Base-by-base conservation (phyloP, 1,140 invertebrate species). In the Solenopsis invicta region DNA sequence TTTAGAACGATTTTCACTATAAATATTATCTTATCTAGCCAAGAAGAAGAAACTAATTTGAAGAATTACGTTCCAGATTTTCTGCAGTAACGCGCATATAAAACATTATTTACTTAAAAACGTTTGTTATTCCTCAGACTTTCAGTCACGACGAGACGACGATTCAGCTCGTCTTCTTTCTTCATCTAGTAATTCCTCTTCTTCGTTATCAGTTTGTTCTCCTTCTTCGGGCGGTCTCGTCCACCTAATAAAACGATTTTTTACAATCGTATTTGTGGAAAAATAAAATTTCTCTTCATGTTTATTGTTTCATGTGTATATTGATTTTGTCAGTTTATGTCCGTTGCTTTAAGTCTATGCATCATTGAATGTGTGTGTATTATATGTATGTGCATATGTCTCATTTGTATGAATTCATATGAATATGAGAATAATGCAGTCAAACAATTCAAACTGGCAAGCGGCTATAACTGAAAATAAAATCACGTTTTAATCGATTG, bases 161-260 rank as follows among this genome's bases (percentile, higher is more conserved):
- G 41, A 52, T 41, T 89, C 80, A 61, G 52, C 66, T 16, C 62
- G 56, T 85, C 86, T 85, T 34, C 37, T 86, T 71, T 74, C 86
- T 54, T 77, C 71, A 12, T 87, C 64, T 21, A 88, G 87, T 24
- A 86, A 86, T 9, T 92, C 91, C 2, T 89, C 91, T 6, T 93
- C 93, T 29, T 93, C 93, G 16, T 93, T 93, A 71, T 91, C 92
- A 16, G 91, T 92, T 41, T 74, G 75, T 71, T 94, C 93, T 0
- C 92, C 94, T 37, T 93, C 90, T 82, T 95, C 94, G 0, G 95
- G 94, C 67, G 93, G 93, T 76, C 95, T 93, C 34, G 95, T 95
- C 95, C 95, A 95, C 18, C 94, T 94, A 37, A 81, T 87, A 50
- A 45, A 61, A 67, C 13, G 0, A 88, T 78, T 5, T 82, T 69